These are phyloP conservation scores for Platysternon megacephalum DNA, from an alignment of 2,113 vertebrate genomes.

Conservation along the genomic window DNA sequence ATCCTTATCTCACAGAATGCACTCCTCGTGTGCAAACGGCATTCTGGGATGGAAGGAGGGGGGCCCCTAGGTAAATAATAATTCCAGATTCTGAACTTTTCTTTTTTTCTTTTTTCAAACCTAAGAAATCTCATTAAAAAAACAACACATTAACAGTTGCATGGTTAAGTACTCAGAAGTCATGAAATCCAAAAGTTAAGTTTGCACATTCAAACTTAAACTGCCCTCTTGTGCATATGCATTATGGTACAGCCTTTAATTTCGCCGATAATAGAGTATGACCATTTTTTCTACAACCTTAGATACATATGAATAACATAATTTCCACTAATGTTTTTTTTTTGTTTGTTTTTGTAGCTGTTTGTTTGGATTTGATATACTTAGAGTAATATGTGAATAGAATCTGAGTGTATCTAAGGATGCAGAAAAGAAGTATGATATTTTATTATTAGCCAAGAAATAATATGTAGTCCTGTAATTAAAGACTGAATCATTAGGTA, in stretches of 20 bases:
- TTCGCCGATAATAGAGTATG: neutral
- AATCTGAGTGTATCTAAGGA: neutral
- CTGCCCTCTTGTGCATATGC: neutral
- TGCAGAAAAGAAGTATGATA: neutral
- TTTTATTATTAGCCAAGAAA: slow-evolving; percentile 12
- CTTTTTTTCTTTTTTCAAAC: neutral
- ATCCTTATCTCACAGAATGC: neutral
- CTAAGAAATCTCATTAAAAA: neutral
- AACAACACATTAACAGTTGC: neutral
- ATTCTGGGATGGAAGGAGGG: neutral
- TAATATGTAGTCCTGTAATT: slow-evolving; percentile 7
- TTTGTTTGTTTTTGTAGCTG: neutral
- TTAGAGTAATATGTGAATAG: slow-evolving; percentile 15
- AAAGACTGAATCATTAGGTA: slow-evolving; percentile 4
- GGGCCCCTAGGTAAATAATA: neutral
- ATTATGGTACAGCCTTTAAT: neutral
- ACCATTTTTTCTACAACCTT: neutral
- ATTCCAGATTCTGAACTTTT: neutral
- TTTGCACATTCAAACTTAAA: neutral
- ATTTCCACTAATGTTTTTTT: neutral
- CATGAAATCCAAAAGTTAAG: neutral
- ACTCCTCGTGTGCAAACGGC: neutral
- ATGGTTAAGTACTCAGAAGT: neutral
- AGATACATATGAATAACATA: neutral
- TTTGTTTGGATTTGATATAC: neutral